Conservation (phyloP, 2,888 invertebrate genomes). For the Aporophyla nigra region DNA sequence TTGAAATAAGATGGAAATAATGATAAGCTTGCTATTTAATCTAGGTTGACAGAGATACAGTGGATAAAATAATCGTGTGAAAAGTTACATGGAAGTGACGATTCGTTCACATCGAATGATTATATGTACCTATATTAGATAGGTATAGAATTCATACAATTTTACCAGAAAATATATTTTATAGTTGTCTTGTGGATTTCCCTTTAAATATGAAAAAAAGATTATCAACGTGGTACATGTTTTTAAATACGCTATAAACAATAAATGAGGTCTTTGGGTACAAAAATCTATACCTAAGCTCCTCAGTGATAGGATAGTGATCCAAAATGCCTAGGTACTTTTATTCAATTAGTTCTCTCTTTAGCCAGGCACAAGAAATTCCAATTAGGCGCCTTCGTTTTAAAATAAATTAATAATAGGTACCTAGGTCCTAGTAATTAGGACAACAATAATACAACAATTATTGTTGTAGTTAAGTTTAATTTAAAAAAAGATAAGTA, state of each 20-base stretch:
- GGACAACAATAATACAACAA: background rate
- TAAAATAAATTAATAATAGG: conserved; percentile 33
- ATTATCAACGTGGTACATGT: conserved; percentile 27
- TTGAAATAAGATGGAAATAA: conserved; percentile 16
- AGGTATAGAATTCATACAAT: conserved; percentile 5
- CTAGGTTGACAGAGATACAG: conserved; percentile 12
- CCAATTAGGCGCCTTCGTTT: conserved; percentile 49
- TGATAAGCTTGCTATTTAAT: conserved; percentile 15
- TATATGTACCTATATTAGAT: background rate
- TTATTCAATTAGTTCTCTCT: conserved; percentile 65
- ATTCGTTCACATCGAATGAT: background rate
- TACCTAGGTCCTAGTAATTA: conserved; percentile 35
- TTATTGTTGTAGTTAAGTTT: conserved; percentile 2
- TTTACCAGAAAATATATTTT: conserved; percentile 9
- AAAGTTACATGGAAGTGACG: conserved; percentile 1
- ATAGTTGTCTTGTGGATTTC: conserved; percentile 14
- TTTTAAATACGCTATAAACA: conserved; percentile 37
- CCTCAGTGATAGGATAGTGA: conserved; percentile 50
- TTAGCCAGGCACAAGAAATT: conserved; percentile 65
- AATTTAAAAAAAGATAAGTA: background rate
- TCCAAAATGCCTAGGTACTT: conserved; percentile 65
- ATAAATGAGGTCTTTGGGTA: conserved; percentile 50
- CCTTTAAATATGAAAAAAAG: conserved; percentile 26
- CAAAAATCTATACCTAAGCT: conserved; percentile 57
- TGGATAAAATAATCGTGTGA: conserved; percentile 9